Percentiles rank a stretch among this genome's conserved stretches.
These are phyloP conservation scores for Martes flavigula DNA, from an alignment of 2,797 vertebrate genomes.

Conservation along the genomic window DNA sequence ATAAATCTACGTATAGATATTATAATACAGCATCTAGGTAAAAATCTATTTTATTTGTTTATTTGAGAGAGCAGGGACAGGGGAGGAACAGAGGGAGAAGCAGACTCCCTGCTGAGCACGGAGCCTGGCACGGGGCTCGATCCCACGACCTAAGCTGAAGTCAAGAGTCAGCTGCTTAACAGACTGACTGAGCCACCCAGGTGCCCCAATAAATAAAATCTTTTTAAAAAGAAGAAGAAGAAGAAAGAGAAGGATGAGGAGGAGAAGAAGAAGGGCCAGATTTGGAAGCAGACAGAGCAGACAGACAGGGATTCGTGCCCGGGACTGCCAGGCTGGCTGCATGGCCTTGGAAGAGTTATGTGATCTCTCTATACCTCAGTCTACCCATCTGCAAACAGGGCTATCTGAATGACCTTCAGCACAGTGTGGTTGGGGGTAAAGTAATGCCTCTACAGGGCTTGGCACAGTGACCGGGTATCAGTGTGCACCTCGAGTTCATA, in stretches of 20 bases:
- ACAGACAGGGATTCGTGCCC: background rate
- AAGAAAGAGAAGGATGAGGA: no score
- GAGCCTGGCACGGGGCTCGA: no score
- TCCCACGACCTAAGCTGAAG: no score
- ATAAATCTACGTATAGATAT: no score
- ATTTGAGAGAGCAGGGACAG: no score
- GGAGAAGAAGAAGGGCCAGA: background rate
- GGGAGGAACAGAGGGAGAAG: no score
- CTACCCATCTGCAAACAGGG: background rate
- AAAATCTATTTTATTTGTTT: no score
- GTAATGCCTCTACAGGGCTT: background rate
- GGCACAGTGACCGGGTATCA: fast-evolving
- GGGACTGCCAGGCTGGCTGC: background rate
- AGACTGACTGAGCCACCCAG: no score
- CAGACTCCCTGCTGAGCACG: no score
- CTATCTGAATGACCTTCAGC: fast-evolving
- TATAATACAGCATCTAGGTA: no score
- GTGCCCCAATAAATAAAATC: background rate
- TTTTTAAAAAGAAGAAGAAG: background rate
- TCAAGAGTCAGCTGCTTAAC: no score
- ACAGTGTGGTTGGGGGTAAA: fast-evolving
- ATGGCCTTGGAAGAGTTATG: background rate
- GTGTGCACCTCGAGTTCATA: fast-evolving
- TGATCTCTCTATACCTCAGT: background rate
- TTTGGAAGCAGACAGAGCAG: background rate